Evolutionary conservation across 2,888 invertebrate genomes (phyloP), one percentile per base, ranked within the genome.

Genomic region (Junonia oenone): DNA sequence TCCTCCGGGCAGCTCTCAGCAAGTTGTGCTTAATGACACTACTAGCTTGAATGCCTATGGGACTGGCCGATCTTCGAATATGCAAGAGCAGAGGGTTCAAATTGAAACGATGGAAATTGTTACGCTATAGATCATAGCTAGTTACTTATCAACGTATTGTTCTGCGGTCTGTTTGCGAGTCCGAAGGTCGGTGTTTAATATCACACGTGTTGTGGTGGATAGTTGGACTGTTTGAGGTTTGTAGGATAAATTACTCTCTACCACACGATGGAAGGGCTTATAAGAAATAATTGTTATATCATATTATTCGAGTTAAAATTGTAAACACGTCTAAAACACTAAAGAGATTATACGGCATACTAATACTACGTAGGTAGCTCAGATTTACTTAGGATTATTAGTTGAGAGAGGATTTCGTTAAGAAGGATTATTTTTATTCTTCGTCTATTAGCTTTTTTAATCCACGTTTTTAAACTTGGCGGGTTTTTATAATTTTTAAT

Each of bases 11-110:
- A 53, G 51, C 51, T 45, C 45, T 43, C 55, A 26, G 29, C 51
- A 50, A 59, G 47, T 52, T 33, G 45, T 47, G 38, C 54, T 58
- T 56, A 61, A 61, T 61, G 58, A 57, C 55, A 52, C 57, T 51
- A 53, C 49, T 51, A 49, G 27, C 52, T 35, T 50, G 43, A 56
- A 61, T 61, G 45, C 58, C 54, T 58, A 45, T 29, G 59, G 51
- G 61, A 56, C 37, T 54, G 37, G 26, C 45, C 48, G 43, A 59
- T 43, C 51, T 55, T 43, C 40, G 40, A 15, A 15, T 45, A 45
- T 35, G 19, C 17, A 40, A 8, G 4, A n/a, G 19, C 35, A 48
- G 45, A 40, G 35, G 48, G 19, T 55, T 55, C 47, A 48, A 40
- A 51, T 35, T 57, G 38, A 40, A 46, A 49, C 51, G 47, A 48